Evolutionary conservation across 2,113 vertebrate genomes (phyloP), one percentile per base, ranked within the genome.

Genomic region (Macrotus californicus): DNA sequence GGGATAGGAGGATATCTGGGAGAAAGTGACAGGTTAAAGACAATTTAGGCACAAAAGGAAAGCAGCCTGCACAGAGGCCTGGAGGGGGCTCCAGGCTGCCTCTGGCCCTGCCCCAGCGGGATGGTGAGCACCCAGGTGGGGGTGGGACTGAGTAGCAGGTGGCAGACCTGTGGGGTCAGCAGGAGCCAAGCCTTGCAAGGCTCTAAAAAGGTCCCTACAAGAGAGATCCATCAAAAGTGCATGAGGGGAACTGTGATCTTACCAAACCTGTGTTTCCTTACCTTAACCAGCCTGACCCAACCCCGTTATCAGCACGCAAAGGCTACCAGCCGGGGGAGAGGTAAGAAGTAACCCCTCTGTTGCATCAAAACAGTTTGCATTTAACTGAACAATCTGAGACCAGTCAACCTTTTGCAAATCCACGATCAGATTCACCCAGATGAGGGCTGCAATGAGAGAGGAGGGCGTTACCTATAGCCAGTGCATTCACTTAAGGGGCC

Each of bases 201-300:
- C 89, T 91, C n/a, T 64, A 22, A 36, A 83, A 39, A 61, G 67
- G 4, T 48, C 70, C 36, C 50, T 61, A 16, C 21, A 29, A 77
- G 61, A 90, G 83, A 87, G 39, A 73, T 4, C 36, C 61, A n/a
- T n/a, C n/a, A n/a, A 43, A 73, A 50, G 7, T 18, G 4, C 85
- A 43, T 2, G 5, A 2, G 39, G 21, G 67, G 43, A 43, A 29
- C 34, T 3, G 18, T 48, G 70, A 67, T 67, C 82, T 67, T 67
- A 41, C 36, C 39, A 48, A 21, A 91, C 15, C 86, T 94, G 72
- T 87, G 56, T 96, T 84, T 87, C 46, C 41, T 15, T n/a, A 36
- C 36, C 52, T 52, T 79, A 46, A 79, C 14, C 18, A 73, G 80
- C 41, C 56, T 34, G 24, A n/a, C 1, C 9, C 84, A 70, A 83